Evolutionary conservation across 1,140 invertebrate species (phyloP).

Genomic region (Wiebesia pumilae): DNA sequence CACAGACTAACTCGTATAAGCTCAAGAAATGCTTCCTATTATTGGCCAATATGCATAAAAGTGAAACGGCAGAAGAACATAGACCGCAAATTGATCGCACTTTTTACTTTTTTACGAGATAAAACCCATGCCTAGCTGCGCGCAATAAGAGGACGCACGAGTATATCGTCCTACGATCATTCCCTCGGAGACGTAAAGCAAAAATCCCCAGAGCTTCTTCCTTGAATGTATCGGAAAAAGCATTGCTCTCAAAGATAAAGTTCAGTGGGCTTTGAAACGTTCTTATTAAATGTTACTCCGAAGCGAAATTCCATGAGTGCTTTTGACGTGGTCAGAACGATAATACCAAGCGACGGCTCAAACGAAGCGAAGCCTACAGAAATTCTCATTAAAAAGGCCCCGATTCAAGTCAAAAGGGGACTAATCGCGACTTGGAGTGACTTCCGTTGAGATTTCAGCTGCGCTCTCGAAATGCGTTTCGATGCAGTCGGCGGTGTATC

Average conservation of each 20-base stretch:
- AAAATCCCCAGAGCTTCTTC: neutral
- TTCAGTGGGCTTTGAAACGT: neutral
- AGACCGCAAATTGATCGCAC: neutral
- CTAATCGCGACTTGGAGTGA: neutral
- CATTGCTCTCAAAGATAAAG: neutral
- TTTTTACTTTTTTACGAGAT: constrained; percentile 24
- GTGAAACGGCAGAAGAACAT: neutral
- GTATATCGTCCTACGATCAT: neutral
- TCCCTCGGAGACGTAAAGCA: neutral
- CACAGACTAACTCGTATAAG: too few relatives aligned
- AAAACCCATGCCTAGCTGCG: neutral
- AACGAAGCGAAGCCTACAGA: neutral
- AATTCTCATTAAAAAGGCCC: neutral
- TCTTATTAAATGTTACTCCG: neutral
- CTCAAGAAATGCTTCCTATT: too few relatives aligned
- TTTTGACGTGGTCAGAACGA: too few relatives aligned
- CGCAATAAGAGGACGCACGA: neutral
- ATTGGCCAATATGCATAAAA: neutral
- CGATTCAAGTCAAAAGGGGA: neutral
- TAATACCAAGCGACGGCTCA: too few relatives aligned
- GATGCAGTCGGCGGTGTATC: neutral
- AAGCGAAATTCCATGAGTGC: too few relatives aligned
- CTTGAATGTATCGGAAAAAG: neutral
- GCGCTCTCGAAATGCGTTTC: neutral
- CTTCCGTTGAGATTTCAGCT: constrained; percentile 20